Conservation (phyloP, 2,113 vertebrate species). For the Oreochromis spilurus region DNA sequence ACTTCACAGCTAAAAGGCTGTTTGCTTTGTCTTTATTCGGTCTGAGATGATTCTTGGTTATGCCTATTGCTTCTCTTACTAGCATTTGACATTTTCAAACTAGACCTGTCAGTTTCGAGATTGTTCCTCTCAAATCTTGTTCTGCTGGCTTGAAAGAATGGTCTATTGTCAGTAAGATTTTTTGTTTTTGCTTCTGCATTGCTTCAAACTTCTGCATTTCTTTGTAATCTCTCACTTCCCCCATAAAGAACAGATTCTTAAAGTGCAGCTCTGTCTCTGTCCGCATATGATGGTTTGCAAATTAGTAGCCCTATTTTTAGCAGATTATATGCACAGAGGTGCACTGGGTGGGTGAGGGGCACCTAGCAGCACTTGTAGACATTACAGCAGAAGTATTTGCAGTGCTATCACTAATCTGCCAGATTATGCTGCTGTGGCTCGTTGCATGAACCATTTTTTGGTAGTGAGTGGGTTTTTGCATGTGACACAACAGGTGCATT, state of each 20-base stretch:
- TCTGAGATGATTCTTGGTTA: not conserved
- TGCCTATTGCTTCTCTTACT: constrained; percentile 4
- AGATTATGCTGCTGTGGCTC: not conserved
- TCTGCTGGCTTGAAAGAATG: not conserved
- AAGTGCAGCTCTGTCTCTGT: not conserved
- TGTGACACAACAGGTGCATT: not conserved
- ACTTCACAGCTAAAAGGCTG: not conserved
- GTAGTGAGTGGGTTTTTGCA: not conserved
- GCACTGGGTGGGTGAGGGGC: not conserved
- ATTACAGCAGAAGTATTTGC: not conserved
- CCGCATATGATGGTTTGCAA: not conserved
- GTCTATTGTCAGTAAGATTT: not conserved
- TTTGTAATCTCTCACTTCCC: not conserved
- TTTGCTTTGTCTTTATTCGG: not conserved
- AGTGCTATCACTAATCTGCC: not conserved
- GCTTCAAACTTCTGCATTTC: not conserved
- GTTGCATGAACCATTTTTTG: not conserved
- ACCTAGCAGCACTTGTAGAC: not conserved
- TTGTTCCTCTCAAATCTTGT: not conserved
- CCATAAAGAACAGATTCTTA: not conserved
- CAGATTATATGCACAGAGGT: not conserved
- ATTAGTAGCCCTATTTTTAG: not conserved
- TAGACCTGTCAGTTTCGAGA: not conserved
- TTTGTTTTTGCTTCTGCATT: not conserved
- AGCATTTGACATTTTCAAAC: not conserved